Evolutionary conservation across 2,797 vertebrate species (phyloP), one percentile per base, ranked within the genome.

Genomic region (Lutjanus argentimaculatus): DNA sequence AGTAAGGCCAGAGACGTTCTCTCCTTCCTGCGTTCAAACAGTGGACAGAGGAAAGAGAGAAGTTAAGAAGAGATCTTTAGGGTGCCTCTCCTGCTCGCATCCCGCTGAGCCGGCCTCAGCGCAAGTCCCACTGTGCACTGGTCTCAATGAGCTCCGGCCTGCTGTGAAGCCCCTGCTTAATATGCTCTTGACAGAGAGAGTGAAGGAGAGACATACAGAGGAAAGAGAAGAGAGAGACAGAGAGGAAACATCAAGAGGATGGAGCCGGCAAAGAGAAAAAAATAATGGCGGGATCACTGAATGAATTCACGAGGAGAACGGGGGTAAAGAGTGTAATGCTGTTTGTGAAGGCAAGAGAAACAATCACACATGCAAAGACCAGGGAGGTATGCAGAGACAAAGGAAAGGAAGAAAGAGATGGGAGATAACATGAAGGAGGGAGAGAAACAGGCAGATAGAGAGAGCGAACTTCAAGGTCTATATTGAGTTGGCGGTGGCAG

Each of bases 401-500:
- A 89, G 71, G 40, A 13, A 56, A 71, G 43, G 63, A 65, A 80
- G 58, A 79, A 66, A 85, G 59, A 61, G 69, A 79, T 14, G 58
- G 61, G 64, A 78, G 78, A 84, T 80, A 87, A 82, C 43, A 83
- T 78, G 67, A 88, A 77, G 22, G 69, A 63, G 70, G 64, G 71
- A 77, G 68, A 43, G 51, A 48, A 40, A 72, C 6, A 67, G 80
- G 72, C 64, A 71, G 79, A 86, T 66, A 72, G 70, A 84, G 85
- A 85, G 81, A 89, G 66, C 48, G 45, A 88, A 85, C 88, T 89
- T 94, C 90, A 91, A 89, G 91, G 91, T 92, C 89, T 87, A 79
- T 91, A 91, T 89, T 88, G 93, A 92, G 88, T 89, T 89, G 90
- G 89, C 74, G 73, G 84, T 93, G 88, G 91, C 90, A 87, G 91